A percentile compares a stretch with the other conserved stretches of the same genome.
Conservation (phyloP, 2,113 vertebrate genomes). For the Vulpes lagopus region DNA sequence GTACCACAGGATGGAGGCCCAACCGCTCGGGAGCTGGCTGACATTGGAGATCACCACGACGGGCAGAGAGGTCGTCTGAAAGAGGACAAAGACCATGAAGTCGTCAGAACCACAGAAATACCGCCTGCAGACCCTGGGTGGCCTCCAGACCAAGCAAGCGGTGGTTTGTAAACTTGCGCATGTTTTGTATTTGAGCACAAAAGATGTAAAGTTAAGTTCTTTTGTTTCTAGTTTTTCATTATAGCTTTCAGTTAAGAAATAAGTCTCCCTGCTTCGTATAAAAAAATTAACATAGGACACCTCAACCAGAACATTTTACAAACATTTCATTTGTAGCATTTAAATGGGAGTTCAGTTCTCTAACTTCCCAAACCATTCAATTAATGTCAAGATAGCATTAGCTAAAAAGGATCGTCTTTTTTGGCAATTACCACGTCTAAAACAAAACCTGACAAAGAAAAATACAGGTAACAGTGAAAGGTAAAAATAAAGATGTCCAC, state of each 20-base stretch:
- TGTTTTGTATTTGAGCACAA: not conserved
- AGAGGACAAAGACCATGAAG: conserved; percentile 45
- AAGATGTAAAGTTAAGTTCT: not conserved
- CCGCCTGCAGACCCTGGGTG: not conserved
- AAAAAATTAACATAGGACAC: not conserved
- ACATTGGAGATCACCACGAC: conserved; percentile 98
- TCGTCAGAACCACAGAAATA: not conserved
- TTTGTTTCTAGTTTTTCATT: not conserved
- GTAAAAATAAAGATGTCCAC: not conserved
- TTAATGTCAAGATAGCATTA: not conserved
- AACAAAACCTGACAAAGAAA: conserved; percentile 19
- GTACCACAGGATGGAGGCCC: conserved; percentile 99
- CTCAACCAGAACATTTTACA: not conserved
- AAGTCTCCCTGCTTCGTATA: not conserved
- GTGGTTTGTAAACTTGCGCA: not conserved
- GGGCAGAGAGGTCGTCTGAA: conserved; percentile 94
- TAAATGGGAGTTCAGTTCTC: not conserved
- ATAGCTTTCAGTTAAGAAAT: conserved; percentile 21
- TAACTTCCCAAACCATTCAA: not conserved
- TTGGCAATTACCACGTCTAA: not conserved
- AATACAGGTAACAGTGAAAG: not conserved
- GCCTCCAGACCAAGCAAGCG: not conserved
- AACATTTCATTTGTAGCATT: not conserved
- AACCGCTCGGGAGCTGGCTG: conserved; percentile 97
- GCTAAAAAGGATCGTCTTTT: not conserved